phyloP scores from a whole-genome alignment of 1,140 invertebrate genomes.

The Zaprionus camerounensis region DNA sequence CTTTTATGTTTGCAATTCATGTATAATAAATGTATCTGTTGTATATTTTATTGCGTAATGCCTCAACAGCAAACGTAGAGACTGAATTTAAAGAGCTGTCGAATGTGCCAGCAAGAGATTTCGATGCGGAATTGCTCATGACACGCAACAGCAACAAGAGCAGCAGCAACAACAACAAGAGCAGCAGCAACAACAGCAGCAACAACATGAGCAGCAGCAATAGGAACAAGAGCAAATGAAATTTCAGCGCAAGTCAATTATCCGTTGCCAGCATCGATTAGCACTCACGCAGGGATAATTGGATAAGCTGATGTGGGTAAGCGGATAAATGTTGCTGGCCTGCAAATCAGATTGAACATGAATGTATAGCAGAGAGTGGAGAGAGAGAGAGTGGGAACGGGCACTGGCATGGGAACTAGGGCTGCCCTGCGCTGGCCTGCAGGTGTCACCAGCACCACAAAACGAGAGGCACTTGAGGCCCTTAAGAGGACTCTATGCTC shows the following conservation, averaged over 20 bases:
- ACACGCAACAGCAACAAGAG: background rate
- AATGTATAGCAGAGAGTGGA: background rate
- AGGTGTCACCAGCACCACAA: background rate
- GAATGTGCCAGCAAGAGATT: background rate
- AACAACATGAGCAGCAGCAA: background rate
- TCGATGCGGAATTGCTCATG: background rate
- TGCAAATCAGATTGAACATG: background rate
- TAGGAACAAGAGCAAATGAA: background rate
- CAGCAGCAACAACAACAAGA: background rate
- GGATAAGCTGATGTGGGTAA: slow-evolving; percentile 4
- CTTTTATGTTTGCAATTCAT: background rate
- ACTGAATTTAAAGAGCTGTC: background rate
- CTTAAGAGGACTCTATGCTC: background rate
- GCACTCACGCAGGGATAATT: slow-evolving; percentile 3
- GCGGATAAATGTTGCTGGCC: slow-evolving; percentile 1
- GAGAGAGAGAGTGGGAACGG: no score
- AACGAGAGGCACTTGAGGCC: background rate
- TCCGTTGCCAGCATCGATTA: slow-evolving; percentile 14
- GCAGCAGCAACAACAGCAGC: background rate
- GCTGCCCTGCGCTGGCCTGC: background rate
- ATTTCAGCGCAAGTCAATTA: slow-evolving; percentile 13
- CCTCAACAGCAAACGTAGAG: background rate
- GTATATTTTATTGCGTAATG: background rate
- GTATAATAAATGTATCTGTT: background rate
- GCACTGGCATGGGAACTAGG: no score